Conservation (phyloP, 2,888 invertebrate species). For the Anagyrus pseudococci region DNA sequence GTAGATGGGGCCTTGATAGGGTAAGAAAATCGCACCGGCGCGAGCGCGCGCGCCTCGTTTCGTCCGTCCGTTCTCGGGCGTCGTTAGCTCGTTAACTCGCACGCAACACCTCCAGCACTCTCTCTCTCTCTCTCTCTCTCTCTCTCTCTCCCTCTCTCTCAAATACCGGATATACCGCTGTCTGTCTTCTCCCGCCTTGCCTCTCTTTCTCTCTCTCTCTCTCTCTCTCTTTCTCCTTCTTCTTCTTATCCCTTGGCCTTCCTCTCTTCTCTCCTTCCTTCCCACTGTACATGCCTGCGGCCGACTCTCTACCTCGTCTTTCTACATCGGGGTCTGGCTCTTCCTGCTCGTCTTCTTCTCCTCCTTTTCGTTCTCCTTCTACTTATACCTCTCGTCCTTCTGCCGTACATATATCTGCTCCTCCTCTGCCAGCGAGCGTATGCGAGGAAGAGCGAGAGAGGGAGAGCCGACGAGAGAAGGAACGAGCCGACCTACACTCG, state of each 20-base stretch:
- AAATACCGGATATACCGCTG: slow-evolving; percentile 59
- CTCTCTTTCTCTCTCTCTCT: slow-evolving; percentile 1
- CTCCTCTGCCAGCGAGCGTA: not conserved
- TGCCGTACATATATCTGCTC: slow-evolving; percentile 1
- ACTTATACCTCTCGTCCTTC: not conserved
- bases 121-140: slow-evolving; percentile 38
- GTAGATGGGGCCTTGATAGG: slow-evolving; percentile 60
- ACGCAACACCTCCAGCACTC: slow-evolving; percentile 61
- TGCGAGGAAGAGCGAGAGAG: too few species aligned
- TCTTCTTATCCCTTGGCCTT: slow-evolving; percentile 2
- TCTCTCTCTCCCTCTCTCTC: slow-evolving; percentile 34
- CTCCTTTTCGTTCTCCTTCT: slow-evolving; percentile 1
- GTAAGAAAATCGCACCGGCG: slow-evolving; percentile 59
- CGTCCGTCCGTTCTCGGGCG: slow-evolving; percentile 55
- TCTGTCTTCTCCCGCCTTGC: slow-evolving; percentile 41
- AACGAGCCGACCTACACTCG: slow-evolving; percentile 26
- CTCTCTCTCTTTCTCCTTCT: slow-evolving; percentile 28
- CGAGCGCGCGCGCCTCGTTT: slow-evolving; percentile 17
- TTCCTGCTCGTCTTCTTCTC: slow-evolving; percentile 26
- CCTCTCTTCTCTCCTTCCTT: not conserved
- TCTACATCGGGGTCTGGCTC: too few species aligned
- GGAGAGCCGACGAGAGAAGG: slow-evolving; percentile 7
- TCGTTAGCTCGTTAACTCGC: slow-evolving; percentile 63
- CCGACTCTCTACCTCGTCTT: too few species aligned
- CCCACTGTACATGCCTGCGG: not conserved